Percentiles rank a stretch among this genome's conserved stretches.
These are phyloP conservation scores for Peucedramus taeniatus DNA, from an alignment of 2,113 vertebrate species.

Conservation along the genomic window DNA sequence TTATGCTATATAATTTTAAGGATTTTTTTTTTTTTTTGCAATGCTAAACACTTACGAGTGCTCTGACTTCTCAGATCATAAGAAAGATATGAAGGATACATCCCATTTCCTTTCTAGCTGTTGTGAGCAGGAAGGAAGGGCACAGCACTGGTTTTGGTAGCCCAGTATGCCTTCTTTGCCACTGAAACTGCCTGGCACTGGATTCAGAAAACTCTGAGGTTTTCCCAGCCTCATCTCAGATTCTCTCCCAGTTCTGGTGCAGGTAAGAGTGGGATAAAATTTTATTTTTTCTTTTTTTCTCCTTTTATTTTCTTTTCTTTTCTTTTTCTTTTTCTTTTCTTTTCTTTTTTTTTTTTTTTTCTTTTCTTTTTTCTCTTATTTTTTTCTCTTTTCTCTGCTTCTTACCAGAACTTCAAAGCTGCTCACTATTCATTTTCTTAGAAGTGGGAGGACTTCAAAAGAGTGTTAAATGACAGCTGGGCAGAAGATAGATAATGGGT, in stretches of 20 bases:
- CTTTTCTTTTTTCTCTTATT: not conserved
- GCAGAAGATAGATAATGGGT: not conserved
- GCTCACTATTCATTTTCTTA: not conserved
- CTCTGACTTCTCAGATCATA: not conserved
- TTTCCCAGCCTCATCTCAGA: not conserved
- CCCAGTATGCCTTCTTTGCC: not conserved
- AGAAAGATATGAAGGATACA: not conserved
- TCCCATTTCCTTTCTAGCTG: not conserved
- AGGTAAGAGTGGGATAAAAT: not conserved
- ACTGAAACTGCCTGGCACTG: not conserved
- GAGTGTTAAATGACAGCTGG: not conserved
- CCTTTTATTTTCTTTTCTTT: not conserved
- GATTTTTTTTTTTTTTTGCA: conserved; percentile 8
- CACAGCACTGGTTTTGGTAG: not conserved
- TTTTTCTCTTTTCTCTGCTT: not conserved
- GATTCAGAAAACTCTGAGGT: not conserved
- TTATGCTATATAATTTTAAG: conserved; percentile 18
- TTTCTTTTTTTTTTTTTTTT: too few species aligned
- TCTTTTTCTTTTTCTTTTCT: not conserved
- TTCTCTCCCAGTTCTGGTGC: not conserved
- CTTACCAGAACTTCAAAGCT: too few species aligned
- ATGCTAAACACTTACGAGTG: not conserved
- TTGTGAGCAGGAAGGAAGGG: not conserved
- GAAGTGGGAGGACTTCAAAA: not conserved
- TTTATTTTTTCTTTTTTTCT: not conserved